A percentile compares a stretch with the other conserved stretches of the same genome.
These are phyloP conservation scores for Cariama cristata DNA, from an alignment of 2,113 vertebrate species.

Conservation along the genomic window DNA sequence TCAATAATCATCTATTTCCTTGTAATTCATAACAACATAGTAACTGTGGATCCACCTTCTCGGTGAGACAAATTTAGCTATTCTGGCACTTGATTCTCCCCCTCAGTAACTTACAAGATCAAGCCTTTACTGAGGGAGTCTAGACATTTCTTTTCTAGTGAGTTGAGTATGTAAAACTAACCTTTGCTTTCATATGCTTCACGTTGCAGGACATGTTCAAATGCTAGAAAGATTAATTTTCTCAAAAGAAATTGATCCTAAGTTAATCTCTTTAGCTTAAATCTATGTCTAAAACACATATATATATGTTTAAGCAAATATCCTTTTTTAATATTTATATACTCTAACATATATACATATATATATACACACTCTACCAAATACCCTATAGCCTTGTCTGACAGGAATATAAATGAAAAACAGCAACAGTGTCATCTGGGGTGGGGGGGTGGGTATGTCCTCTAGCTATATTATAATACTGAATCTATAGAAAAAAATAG, in stretches of 20 bases:
- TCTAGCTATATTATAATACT: background rate
- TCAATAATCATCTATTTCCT: background rate
- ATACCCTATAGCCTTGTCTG: background rate
- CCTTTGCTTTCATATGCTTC: background rate
- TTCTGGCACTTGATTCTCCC: background rate
- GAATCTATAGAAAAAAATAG: background rate
- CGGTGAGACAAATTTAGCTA: background rate
- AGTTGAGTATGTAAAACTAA: background rate
- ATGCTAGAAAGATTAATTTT: background rate
- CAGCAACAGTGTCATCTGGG: background rate
- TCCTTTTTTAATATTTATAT: background rate
- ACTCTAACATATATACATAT: background rate
- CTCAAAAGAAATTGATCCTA: background rate
- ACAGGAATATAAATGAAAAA: background rate
- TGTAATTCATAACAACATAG: background rate
- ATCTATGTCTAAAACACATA: background rate
- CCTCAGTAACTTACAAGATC: background rate
- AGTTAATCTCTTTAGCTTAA: background rate
- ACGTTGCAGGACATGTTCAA: background rate
- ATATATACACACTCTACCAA: background rate
- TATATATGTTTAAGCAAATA: background rate
- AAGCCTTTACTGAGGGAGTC: background rate
- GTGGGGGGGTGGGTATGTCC: background rate
- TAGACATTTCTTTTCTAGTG: background rate
- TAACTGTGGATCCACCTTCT: background rate